These are phyloP conservation scores for Platichthys stellatus DNA, from an alignment of 2,113 vertebrate genomes.

Conservation along the genomic window DNA sequence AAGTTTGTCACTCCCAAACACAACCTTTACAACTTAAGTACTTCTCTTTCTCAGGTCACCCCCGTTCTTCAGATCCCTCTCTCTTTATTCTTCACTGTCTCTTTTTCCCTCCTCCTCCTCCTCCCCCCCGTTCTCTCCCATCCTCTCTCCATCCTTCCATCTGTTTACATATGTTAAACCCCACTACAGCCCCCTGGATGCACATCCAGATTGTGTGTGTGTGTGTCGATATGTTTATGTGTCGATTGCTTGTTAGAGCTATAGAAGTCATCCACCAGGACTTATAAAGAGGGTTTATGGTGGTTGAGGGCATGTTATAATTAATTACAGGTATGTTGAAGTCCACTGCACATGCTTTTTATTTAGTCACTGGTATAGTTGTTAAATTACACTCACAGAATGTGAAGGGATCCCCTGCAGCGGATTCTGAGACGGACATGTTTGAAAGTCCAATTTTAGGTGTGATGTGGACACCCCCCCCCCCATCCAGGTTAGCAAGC, in stretches of 20 bases:
- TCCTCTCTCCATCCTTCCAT: constrained; percentile 39
- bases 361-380: not conserved
- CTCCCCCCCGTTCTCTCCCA: constrained; percentile 1
- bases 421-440: too few relatives aligned
- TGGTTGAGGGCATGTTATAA: constrained; percentile 45
- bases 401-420: too few relatives aligned
- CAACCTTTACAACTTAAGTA: constrained; percentile 85
- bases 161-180: constrained; percentile 67
- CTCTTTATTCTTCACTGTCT: not conserved
- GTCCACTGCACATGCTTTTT: constrained; percentile 41
- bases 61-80: constrained; percentile 23
- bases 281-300: constrained; percentile 50
- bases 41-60: constrained; percentile 36
- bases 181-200: constrained; percentile 56
- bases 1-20: constrained; percentile 87
- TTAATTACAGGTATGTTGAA: constrained; percentile 55
- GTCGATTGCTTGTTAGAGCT: constrained; percentile 45
- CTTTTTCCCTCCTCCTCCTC: constrained; percentile 1
- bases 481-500: constrained; percentile 50
- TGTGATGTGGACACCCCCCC: too few relatives aligned
- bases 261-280: constrained; percentile 54
- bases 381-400: too few relatives aligned
- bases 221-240: constrained; percentile 21
- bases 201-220: constrained; percentile 41
- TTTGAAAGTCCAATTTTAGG: too few relatives aligned